Percentiles rank a stretch among this genome's conserved stretches.
These are phyloP conservation scores for Lampris megalopsis DNA, from an alignment of 2,113 vertebrate species.

Conservation along the genomic window DNA sequence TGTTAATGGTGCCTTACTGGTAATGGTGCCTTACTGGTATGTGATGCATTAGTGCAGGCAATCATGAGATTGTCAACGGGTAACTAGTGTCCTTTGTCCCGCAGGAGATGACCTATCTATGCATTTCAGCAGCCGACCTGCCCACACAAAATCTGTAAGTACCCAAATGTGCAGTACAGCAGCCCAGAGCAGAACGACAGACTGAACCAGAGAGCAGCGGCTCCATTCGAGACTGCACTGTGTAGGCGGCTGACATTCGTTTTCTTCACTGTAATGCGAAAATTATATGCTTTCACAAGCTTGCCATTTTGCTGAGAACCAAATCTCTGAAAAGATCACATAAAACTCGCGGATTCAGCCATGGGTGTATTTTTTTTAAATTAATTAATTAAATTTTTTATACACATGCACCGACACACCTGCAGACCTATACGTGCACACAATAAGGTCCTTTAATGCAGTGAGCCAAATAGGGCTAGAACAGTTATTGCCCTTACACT, in stretches of 20 bases:
- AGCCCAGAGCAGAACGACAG: constrained; percentile 32
- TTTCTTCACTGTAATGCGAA: constrained; percentile 51
- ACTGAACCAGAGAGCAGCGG: constrained; percentile 27
- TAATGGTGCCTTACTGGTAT: constrained; percentile 1
- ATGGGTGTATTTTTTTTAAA: not conserved
- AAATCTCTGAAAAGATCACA: constrained; percentile 13
- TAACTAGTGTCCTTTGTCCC: constrained; percentile 56
- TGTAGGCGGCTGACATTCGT: constrained; percentile 63
- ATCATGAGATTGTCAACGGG: constrained; percentile 15
- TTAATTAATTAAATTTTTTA: not conserved
- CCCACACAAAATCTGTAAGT: constrained; percentile 97
- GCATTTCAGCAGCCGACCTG: constrained; percentile 93
- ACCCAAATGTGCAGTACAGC: constrained; percentile 39
- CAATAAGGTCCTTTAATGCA: constrained; percentile 1
- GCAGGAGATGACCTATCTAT: constrained; percentile 96
- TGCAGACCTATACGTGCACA: not conserved
- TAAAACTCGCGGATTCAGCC: not conserved
- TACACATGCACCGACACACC: constrained; percentile 4
- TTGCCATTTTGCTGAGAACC: constrained; percentile 30
- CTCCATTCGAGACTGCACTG: constrained; percentile 41
- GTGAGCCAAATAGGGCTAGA: not conserved
- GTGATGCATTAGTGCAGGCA: constrained; percentile 1
- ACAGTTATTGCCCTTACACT: not conserved
- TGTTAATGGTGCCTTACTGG: not conserved
- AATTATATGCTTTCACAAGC: constrained; percentile 59